Conservation (phyloP, 2,113 vertebrate genomes). For the Stegostoma tigrinum region DNA sequence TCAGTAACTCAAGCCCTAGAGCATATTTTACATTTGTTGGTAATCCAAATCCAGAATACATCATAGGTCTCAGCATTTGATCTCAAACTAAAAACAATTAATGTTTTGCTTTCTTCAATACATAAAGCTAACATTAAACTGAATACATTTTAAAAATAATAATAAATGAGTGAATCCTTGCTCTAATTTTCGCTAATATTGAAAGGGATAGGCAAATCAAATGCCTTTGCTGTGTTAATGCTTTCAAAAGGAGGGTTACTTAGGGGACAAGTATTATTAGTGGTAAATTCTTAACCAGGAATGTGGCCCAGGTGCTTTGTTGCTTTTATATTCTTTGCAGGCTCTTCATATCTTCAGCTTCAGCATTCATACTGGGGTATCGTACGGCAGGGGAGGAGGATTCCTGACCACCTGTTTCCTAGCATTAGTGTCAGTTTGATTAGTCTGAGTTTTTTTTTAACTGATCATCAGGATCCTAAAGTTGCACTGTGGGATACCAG, state of each 20-base stretch:
- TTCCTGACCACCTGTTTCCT: constrained; percentile 21
- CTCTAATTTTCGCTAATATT: not conserved
- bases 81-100: not conserved
- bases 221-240: not conserved
- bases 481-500: constrained; percentile 28
- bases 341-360: not conserved
- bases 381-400: not conserved
- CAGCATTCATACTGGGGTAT: not conserved
- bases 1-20: not conserved
- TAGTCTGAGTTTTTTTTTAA: not conserved
- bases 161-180: not conserved
- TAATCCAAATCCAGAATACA: constrained; percentile 22
- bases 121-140: not conserved
- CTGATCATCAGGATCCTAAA: not conserved
- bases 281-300: not conserved
- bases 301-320: not conserved
- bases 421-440: constrained; percentile 24
- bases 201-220: not conserved
- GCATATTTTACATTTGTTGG: not conserved
- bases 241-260: constrained; percentile 6
- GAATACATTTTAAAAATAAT: not conserved
- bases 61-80: not conserved
- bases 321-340: not conserved
- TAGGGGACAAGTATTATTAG: not conserved
- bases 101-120: not conserved